Conservation (phyloP, 1,140 invertebrate genomes). For the Drosophila insularis region DNA sequence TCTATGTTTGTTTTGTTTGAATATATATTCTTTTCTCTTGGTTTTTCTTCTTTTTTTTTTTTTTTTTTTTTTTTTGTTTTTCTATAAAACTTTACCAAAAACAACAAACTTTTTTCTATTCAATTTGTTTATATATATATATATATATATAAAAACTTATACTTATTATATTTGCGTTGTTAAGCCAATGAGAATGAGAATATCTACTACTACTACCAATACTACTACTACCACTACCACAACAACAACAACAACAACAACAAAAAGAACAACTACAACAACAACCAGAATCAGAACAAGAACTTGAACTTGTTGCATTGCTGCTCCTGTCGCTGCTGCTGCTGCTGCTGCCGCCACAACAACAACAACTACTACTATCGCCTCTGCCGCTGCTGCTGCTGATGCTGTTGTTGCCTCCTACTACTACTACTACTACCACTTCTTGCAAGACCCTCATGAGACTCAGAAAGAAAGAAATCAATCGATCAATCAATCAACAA, state of each 20-base stretch:
- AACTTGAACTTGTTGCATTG: conserved; percentile 77
- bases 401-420: conserved; percentile 51
- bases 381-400: conserved; percentile 31
- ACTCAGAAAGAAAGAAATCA: conserved; percentile 12
- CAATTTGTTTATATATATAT: conserved; percentile 5
- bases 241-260: conserved; percentile 82
- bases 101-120: neutral
- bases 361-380: no score
- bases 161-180: conserved; percentile 81
- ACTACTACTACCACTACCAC: conserved; percentile 76
- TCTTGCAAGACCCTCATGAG: conserved; percentile 29
- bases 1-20: conserved; percentile 59
- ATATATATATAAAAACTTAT: conserved; percentile 50
- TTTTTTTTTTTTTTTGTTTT: conserved; percentile 49
- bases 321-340: conserved; percentile 69
- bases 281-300: conserved; percentile 73
- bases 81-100: neutral
- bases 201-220: conserved; percentile 78
- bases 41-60: conserved; percentile 28
- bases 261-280: conserved; percentile 75
- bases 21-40: conserved; percentile 65
- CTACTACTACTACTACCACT: conserved; percentile 8
- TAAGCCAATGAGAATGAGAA: conserved; percentile 82
- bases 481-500: conserved; percentile 4
- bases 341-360: conserved; percentile 24